phyloP scores from a whole-genome alignment of 1,140 invertebrate species.

The Cydia fagiglandana region DNA sequence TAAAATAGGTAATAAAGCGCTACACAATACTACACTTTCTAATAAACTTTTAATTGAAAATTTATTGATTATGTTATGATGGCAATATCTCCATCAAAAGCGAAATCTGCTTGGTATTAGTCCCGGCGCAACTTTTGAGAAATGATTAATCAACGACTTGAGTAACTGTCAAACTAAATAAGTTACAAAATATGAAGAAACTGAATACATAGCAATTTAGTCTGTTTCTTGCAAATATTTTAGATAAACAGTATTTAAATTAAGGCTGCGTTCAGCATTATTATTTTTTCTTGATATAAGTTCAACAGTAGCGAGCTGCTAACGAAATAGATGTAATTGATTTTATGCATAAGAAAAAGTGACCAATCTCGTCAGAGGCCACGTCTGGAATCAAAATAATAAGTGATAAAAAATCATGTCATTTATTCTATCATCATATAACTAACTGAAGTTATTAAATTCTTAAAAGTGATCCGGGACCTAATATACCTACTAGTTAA shows the following conservation, averaged over 20 bases:
- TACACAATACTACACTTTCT: no score
- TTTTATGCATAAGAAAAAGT: no score
- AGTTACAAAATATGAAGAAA: not conserved
- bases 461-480: no score
- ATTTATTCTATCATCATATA: no score
- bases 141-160: constrained; percentile 21
- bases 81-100: constrained; percentile 19
- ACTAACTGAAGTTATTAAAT: no score
- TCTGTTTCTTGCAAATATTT: not conserved
- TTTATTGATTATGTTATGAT: constrained; percentile 8
- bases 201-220: not conserved
- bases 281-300: no score
- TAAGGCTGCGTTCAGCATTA: not conserved
- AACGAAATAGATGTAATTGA: no score
- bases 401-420: no score
- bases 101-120: not conserved
- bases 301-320: no score
- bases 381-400: no score
- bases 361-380: no score
- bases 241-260: not conserved
- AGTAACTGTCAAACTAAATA: constrained; percentile 21
- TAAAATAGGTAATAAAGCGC: not conserved
- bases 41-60: not conserved
- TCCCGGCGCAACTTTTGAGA: constrained; percentile 20
- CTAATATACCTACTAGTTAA: no score